Conservation (phyloP, 1,140 invertebrate genomes). For the Orchestia grillus region DNA sequence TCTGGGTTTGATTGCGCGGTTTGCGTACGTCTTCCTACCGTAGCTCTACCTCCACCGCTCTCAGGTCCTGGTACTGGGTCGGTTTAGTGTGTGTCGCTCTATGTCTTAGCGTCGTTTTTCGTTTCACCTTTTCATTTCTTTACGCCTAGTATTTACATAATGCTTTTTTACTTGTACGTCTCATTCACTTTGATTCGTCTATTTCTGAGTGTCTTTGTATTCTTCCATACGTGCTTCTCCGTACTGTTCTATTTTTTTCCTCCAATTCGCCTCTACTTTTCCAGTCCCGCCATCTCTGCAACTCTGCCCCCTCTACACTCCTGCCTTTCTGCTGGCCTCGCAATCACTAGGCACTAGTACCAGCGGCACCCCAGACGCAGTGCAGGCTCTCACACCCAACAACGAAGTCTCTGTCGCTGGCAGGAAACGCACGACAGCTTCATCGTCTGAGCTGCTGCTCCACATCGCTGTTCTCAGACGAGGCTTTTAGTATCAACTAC, state of each 20-base stretch:
- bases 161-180: too few relatives aligned
- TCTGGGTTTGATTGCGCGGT: too few relatives aligned
- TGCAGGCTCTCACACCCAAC: not conserved
- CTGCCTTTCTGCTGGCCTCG: not conserved
- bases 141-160: not conserved
- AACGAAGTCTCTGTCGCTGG: not conserved
- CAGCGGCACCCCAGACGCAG: not conserved
- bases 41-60: not conserved
- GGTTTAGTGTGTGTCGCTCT: too few relatives aligned
- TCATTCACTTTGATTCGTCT: not conserved
- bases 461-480: not conserved
- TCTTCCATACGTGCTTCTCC: too few relatives aligned
- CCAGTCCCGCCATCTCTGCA: not conserved
- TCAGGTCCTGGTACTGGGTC: too few relatives aligned
- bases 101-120: too few relatives aligned
- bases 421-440: not conserved
- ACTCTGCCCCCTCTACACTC: not conserved
- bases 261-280: not conserved
- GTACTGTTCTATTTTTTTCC: not conserved
- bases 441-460: slow-evolving; percentile 13
- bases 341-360: too few relatives aligned
- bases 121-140: not conserved
- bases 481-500: not conserved
- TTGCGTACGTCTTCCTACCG: not conserved
- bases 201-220: not conserved